These are phyloP conservation scores for Sebastolobus alascanus DNA, from an alignment of 2,797 vertebrate genomes.

Conservation along the genomic window DNA sequence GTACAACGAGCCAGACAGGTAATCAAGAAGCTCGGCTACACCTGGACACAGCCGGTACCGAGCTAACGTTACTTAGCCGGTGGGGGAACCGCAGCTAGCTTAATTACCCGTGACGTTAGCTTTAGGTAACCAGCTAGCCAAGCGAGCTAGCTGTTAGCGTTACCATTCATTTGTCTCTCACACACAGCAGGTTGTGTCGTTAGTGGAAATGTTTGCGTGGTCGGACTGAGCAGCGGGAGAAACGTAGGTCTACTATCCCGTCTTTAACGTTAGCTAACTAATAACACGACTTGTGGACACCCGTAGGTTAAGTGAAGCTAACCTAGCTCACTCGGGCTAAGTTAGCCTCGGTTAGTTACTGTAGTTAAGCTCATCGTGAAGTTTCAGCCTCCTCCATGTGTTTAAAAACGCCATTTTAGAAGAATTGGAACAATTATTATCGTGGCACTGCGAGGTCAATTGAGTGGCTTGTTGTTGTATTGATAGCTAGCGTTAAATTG, in stretches of 20 bases:
- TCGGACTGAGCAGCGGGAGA: neutral
- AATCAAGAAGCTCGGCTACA: slow-evolving; percentile 10
- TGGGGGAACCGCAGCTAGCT: slow-evolving; percentile 53
- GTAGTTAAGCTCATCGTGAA: neutral
- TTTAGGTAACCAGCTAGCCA: slow-evolving; percentile 37
- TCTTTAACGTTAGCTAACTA: too few species aligned
- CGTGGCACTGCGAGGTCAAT: rapidly evolving
- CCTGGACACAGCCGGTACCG: neutral
- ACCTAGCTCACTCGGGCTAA: neutral
- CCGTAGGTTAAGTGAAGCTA: neutral
- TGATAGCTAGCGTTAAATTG: neutral
- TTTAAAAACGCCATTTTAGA: neutral
- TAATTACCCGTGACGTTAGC: slow-evolving; percentile 55
- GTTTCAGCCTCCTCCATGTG: neutral
- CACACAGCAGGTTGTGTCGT: neutral
- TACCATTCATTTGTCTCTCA: slow-evolving; percentile 41
- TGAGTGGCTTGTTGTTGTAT: neutral
- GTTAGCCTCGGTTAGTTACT: neutral
- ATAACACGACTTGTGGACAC: neutral
- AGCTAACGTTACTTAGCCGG: slow-evolving; percentile 51
- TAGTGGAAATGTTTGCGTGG: neutral
- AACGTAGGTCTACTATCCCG: neutral
- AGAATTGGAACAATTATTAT: neutral
- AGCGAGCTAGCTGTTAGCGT: slow-evolving; percentile 31
- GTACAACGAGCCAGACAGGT: slow-evolving; percentile 96